Percentiles rank a stretch among this genome's conserved stretches.
phyloP scores from a whole-genome alignment of 2,888 invertebrate species.

The Pedicia rivosa region DNA sequence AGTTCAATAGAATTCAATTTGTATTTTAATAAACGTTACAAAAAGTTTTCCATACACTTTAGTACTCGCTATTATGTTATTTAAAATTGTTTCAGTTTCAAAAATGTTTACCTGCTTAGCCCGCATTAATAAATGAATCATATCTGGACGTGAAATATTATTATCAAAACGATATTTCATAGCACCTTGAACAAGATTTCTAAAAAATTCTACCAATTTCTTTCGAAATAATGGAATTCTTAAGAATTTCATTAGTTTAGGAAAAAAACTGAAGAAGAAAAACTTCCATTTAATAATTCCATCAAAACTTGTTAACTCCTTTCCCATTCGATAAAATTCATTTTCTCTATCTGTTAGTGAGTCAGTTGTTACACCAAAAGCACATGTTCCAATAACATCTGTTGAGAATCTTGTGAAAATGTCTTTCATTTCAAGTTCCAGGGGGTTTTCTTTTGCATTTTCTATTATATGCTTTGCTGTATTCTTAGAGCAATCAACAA shows the following conservation, averaged over 20 bases:
- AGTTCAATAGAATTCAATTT: too few species aligned
- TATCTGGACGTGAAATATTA: constrained; percentile 11
- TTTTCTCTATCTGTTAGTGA: constrained; percentile 36
- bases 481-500: constrained; percentile 17
- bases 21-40: too few species aligned
- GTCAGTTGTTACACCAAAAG: constrained; percentile 34
- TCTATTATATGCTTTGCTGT: too few species aligned
- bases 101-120: constrained; percentile 25
- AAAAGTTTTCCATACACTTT: too few species aligned
- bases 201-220: background rate
- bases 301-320: constrained; percentile 29
- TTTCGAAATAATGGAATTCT: background rate
- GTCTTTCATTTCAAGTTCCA: constrained; percentile 31
- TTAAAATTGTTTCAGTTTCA: too few species aligned
- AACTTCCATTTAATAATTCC: constrained; percentile 4
- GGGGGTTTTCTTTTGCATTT: background rate
- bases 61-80: too few species aligned
- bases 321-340: constrained; percentile 37
- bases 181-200: constrained; percentile 1
- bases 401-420: constrained; percentile 26
- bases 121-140: constrained; percentile 34
- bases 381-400: constrained; percentile 32
- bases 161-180: background rate
- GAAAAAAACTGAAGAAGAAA: background rate
- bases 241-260: background rate